Evolutionary conservation across 2,113 vertebrate genomes (phyloP).

Genomic region (Pangasianodon hypophthalmus): DNA sequence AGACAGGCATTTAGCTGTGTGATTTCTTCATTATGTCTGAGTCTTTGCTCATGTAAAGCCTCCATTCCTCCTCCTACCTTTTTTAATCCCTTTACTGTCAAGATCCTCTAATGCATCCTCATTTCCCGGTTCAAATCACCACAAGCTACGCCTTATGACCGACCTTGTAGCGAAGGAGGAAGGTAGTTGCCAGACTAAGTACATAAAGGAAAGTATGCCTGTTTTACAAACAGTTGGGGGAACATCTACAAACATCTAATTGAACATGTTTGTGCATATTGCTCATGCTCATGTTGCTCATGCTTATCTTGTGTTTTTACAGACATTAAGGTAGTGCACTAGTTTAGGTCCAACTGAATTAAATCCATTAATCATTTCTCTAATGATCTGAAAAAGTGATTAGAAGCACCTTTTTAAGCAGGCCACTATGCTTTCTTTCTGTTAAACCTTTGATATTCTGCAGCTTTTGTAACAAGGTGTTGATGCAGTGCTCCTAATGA

Average conservation of each 20-base stretch:
- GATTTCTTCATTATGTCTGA: slow-evolving; percentile 60
- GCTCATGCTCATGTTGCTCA: slow-evolving; percentile 24
- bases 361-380: slow-evolving; percentile 31
- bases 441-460: slow-evolving; percentile 4
- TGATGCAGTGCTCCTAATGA: slow-evolving; percentile 29
- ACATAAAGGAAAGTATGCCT: slow-evolving; percentile 26
- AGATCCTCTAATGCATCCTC: slow-evolving; percentile 38
- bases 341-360: slow-evolving; percentile 30
- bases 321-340: slow-evolving; percentile 19
- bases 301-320: neutral
- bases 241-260: slow-evolving; percentile 35
- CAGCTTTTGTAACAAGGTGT: neutral
- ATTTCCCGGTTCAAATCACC: slow-evolving; percentile 34
- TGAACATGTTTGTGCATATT: slow-evolving; percentile 28
- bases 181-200: slow-evolving; percentile 24
- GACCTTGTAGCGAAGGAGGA: slow-evolving; percentile 37
- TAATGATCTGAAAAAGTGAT: slow-evolving; percentile 33
- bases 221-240: slow-evolving; percentile 32
- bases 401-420: slow-evolving; percentile 25
- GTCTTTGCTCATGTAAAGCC: slow-evolving; percentile 55
- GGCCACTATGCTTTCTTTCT: neutral
- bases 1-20: slow-evolving; percentile 54
- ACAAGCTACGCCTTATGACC: slow-evolving; percentile 26
- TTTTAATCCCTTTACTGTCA: slow-evolving; percentile 58
- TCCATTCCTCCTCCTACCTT: slow-evolving; percentile 40